Base-by-base conservation (phyloP, 2,888 invertebrate species). In the Eupithecia exiguata region DNA sequence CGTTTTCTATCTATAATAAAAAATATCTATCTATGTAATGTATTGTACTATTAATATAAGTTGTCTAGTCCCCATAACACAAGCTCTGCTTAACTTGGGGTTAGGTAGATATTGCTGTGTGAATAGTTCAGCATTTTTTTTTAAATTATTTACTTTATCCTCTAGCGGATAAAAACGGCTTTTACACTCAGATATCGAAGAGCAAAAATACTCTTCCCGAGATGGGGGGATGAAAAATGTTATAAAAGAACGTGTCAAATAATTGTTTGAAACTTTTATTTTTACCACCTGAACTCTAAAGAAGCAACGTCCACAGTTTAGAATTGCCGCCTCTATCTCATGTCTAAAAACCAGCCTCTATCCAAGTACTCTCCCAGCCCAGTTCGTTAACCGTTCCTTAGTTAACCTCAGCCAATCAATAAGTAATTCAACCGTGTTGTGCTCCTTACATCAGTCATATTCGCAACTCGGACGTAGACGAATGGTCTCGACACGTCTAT, bases 401-500 rank as follows among this genome's bases (percentile, higher is more conserved):
- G 21, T n/a, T 21, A n/a, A 36, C 36, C n/a, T n/a, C 36, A 1
- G 10, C 10, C 38, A 36, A 65, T 65, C 63, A 65, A 65, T 14
- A 36, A 35, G 38, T 21, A n/a, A 65, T 38, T 38, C 38, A n/a
- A 35, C 10, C 16, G n/a, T 12, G 21, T 36, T 65, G 38, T 30
- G 36, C 38, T 35, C 0, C n/a, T 36, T 63, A 67, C 71, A 71
- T 74, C 68, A 9, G 58, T 72, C 73, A 76, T 76, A 63, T 66
- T 72, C 46, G 36, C 69, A 67, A 63, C 71, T 68, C 62, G 66
- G 16, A 58, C 58, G 1, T 30, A 68, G 70, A 75, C 49, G 67
- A 70, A 72, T 75, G 68, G 46, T 68, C 35, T 5, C n/a, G 38
- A 46, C 58, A 69, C 49, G 12, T 61, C 36, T n/a, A 35, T 65